Evolutionary conservation across 1,140 invertebrate genomes (phyloP).

Genomic region (Capitella teleta): DNA sequence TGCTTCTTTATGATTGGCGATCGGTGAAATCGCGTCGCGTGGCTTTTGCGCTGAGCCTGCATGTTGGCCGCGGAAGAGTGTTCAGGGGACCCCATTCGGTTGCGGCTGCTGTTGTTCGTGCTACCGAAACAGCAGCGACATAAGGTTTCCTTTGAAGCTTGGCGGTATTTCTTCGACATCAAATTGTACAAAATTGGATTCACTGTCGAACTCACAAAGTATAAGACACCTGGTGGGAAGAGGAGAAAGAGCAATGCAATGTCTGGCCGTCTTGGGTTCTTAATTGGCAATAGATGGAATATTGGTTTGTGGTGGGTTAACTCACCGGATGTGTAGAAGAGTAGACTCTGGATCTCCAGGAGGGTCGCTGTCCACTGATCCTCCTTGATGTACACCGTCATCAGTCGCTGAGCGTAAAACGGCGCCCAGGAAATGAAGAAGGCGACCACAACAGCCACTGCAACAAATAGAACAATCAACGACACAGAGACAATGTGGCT

Average conservation of each 20-base stretch:
- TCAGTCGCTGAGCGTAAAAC: slow-evolving; percentile 75
- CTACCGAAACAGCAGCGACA: slow-evolving; percentile 18
- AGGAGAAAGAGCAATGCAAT: background rate
- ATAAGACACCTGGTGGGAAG: slow-evolving; percentile 29
- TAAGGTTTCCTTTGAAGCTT: slow-evolving; percentile 43
- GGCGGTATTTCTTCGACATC: slow-evolving; percentile 49
- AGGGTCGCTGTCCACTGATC: slow-evolving; percentile 19
- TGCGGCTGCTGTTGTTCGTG: too few relatives aligned
- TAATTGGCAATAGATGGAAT: background rate
- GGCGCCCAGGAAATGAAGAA: slow-evolving; percentile 91
- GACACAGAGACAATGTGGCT: too few relatives aligned
- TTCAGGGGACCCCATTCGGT: too few relatives aligned
- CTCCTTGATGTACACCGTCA: slow-evolving; percentile 55
- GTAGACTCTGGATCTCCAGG: slow-evolving; percentile 17
- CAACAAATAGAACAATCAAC: too few relatives aligned
- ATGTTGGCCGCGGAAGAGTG: too few relatives aligned
- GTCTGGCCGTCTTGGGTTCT: background rate
- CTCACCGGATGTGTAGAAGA: slow-evolving; percentile 30
- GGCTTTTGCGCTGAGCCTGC: too few relatives aligned
- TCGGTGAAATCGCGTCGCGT: too few relatives aligned
- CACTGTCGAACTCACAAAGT: slow-evolving; percentile 53
- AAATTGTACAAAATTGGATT: slow-evolving; percentile 54
- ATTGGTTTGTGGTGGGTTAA: background rate
- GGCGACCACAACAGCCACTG: slow-evolving; percentile 80
- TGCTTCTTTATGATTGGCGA: too few relatives aligned